These are phyloP conservation scores for Siderastrea radians DNA, from an alignment of 92 coral and sea anemone genomes.

Conservation along the genomic window DNA sequence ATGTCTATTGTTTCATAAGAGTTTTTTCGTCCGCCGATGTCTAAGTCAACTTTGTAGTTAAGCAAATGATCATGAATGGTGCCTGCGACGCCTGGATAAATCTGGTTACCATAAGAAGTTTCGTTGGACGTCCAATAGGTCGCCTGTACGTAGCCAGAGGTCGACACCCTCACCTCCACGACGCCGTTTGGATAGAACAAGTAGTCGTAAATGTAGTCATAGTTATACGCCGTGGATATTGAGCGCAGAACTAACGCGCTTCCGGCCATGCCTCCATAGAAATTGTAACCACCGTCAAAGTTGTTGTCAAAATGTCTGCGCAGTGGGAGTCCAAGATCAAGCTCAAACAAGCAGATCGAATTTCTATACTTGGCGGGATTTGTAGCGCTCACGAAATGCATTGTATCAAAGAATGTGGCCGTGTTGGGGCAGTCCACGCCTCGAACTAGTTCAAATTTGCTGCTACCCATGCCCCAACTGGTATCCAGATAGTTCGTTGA, in stretches of 20 bases:
- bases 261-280: slow-evolving; percentile 85
- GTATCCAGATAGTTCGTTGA: slow-evolving; percentile 72
- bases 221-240: slow-evolving; percentile 76
- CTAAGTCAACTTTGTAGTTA: slow-evolving; percentile 86
- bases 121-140: slow-evolving; percentile 75
- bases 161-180: slow-evolving; percentile 74
- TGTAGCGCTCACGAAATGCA: slow-evolving; percentile 56
- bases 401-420: slow-evolving; percentile 76
- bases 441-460: slow-evolving; percentile 72
- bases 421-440: slow-evolving; percentile 90
- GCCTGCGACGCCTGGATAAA: slow-evolving; percentile 74
- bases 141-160: slow-evolving; percentile 78
- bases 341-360: slow-evolving; percentile 83
- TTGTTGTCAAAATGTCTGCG: slow-evolving; percentile 83
- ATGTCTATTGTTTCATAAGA: slow-evolving; percentile 73
- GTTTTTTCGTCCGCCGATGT: slow-evolving; percentile 13
- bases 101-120: slow-evolving; percentile 53
- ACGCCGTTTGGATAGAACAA: slow-evolving; percentile 86
- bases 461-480: slow-evolving; percentile 74
- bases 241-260: slow-evolving; percentile 76
- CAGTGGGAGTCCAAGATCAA: slow-evolving; percentile 78
- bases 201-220: slow-evolving; percentile 84
- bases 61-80: slow-evolving; percentile 81
- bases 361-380: slow-evolving; percentile 60
- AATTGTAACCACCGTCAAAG: slow-evolving; percentile 75